Evolutionary conservation across 2,888 invertebrate genomes (phyloP).

Genomic region (Thelaira solivaga): DNA sequence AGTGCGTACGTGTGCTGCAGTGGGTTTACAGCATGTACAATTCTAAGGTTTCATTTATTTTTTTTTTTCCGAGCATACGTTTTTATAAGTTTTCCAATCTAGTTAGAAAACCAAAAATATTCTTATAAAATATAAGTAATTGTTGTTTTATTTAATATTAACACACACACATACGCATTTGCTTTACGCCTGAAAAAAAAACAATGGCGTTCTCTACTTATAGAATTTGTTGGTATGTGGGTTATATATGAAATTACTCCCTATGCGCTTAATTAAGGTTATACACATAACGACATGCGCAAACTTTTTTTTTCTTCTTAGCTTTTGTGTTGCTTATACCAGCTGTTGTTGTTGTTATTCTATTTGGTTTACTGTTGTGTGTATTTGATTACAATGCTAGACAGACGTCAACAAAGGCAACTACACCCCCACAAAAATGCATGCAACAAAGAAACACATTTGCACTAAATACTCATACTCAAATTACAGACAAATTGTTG

Average conservation of each 20-base stretch:
- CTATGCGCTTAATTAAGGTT: constrained; percentile 73
- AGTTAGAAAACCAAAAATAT: constrained; percentile 43
- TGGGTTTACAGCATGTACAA: constrained; percentile 7
- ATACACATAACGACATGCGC: constrained; percentile 63
- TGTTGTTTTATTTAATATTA: constrained; percentile 20
- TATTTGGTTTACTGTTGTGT: constrained; percentile 42
- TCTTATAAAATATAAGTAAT: constrained; percentile 11
- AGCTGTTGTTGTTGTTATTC: constrained; percentile 18
- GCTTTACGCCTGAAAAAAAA: neutral
- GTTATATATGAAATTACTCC: constrained; percentile 59
- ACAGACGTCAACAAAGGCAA: constrained; percentile 46
- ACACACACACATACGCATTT: neutral
- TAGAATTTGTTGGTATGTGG: no score
- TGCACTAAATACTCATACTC: constrained; percentile 17
- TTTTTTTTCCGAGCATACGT: constrained; percentile 4
- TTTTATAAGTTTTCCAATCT: neutral
- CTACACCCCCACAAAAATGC: constrained; percentile 38
- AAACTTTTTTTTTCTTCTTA: constrained; percentile 44
- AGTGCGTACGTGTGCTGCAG: neutral
- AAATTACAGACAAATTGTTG: constrained; percentile 43
- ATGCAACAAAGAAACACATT: neutral
- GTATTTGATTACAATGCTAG: constrained; percentile 59
- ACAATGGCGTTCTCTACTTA: constrained; percentile 51
- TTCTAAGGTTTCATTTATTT: constrained; percentile 46
- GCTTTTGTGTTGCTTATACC: constrained; percentile 1